phyloP scores from a whole-genome alignment of 2,797 vertebrate genomes.

The Cryptoprocta ferox region DNA sequence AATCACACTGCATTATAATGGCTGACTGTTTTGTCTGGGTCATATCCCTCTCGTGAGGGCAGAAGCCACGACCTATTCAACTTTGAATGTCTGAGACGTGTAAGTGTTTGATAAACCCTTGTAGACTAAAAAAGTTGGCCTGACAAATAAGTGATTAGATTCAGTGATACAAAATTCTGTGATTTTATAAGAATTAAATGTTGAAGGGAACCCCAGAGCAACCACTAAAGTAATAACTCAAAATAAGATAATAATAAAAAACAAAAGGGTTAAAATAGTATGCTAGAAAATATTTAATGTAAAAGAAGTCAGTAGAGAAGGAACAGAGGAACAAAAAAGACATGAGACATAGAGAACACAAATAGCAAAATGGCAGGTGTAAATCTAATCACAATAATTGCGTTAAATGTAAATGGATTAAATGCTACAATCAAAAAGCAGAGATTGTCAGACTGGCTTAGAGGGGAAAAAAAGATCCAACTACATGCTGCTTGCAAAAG shows the following conservation, averaged over 20 bases:
- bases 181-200: conserved; percentile 27
- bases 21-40: background rate
- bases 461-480: background rate
- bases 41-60: background rate
- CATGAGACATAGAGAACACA: background rate
- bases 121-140: background rate
- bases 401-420: background rate
- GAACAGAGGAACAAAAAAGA: background rate
- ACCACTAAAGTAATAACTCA: background rate
- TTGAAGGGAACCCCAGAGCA: background rate
- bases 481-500: background rate
- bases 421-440: background rate
- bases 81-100: background rate
- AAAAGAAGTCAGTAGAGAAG: background rate
- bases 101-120: background rate
- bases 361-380: background rate
- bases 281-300: background rate
- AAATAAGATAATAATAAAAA: background rate
- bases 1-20: background rate
- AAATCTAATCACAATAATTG: background rate
- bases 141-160: background rate
- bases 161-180: background rate
- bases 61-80: background rate
- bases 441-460: background rate
- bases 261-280: background rate